Evolutionary conservation across 2,888 invertebrate genomes (phyloP), one percentile per base, ranked within the genome.

Genomic region (Cerastis leucographa): DNA sequence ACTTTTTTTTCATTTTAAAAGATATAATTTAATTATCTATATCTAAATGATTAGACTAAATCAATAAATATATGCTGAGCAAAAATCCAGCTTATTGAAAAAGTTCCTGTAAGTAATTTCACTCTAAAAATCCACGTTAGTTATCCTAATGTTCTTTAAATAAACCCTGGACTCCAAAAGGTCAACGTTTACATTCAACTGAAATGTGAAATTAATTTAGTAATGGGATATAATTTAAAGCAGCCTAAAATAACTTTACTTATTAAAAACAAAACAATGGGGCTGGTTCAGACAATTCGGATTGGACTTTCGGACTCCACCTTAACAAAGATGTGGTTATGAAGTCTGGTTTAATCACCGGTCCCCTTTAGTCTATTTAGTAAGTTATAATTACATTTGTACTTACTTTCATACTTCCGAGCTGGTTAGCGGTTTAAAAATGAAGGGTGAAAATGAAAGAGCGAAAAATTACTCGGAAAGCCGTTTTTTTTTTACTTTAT

Each of bases 121-220:
- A 59, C 40, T 51, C 56, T 12, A 29, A 65, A 66, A 69, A 25
- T 19, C 11, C 35, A 71, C 71, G n/a, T 49, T 66, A 72, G 61
- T 66, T 65, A 75, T 42, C 69, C 62, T 25, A 71, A 69, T 69
- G 78, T 75, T 78, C 78, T 77, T 82, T 84, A 82, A 71, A 76
- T 80, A 87, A 83, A 89, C 81, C 85, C 75, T 80, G 74, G 78
- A 84, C 85, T 80, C 80, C 80, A 87, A 89, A 89, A 89, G 89
- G 88, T 85, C 85, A 86, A 80, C 80, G 84, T 85, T 88, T 87
- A 87, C 87, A 83, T 87, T 90, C 80, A 82, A 87, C 85, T 78
- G 85, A 86, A 91, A 91, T 89, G 87, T 91, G 73, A 88, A 88
- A 90, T 90, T 89, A 89, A 88, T 87, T 89, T 88, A 86, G 83